These are phyloP conservation scores for Sminthurinus aureus DNA, from an alignment of 2,888 invertebrate species.

Conservation along the genomic window DNA sequence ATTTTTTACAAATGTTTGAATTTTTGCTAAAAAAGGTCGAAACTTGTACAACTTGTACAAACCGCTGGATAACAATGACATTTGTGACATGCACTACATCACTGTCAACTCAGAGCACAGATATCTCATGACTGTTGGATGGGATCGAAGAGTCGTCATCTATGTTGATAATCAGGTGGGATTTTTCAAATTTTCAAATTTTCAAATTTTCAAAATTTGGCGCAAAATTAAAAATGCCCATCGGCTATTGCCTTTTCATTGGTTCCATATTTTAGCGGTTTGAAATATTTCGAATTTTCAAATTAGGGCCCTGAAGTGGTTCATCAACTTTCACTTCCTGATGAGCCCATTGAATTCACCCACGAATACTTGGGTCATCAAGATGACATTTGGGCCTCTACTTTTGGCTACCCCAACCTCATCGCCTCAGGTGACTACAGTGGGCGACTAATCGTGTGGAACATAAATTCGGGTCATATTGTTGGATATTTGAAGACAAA, in stretches of 20 bases:
- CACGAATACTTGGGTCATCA: slow-evolving; percentile 27
- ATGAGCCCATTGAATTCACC: slow-evolving; percentile 40
- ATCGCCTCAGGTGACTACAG: slow-evolving; percentile 47
- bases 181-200: slow-evolving; percentile 3
- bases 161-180: slow-evolving; percentile 44
- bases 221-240: neutral
- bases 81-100: slow-evolving; percentile 49
- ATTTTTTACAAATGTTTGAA: slow-evolving; percentile 1
- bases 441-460: slow-evolving; percentile 44
- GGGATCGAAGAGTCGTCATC: slow-evolving; percentile 43
- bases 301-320: slow-evolving; percentile 46
- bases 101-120: slow-evolving; percentile 46
- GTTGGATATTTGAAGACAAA: slow-evolving; percentile 42
- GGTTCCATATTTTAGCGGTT: neutral
- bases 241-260: neutral
- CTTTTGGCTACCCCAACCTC: slow-evolving; percentile 42
- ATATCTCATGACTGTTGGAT: slow-evolving; percentile 46
- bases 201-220: neutral
- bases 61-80: slow-evolving; percentile 37
- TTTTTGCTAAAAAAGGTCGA: slow-evolving; percentile 36
- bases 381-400: slow-evolving; percentile 46
- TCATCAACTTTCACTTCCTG: slow-evolving; percentile 35
- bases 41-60: slow-evolving; percentile 50
- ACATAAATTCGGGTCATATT: slow-evolving; percentile 47
- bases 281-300: slow-evolving; percentile 9